Conservation (phyloP, 2,888 invertebrate species). For the Philaethria dido region DNA sequence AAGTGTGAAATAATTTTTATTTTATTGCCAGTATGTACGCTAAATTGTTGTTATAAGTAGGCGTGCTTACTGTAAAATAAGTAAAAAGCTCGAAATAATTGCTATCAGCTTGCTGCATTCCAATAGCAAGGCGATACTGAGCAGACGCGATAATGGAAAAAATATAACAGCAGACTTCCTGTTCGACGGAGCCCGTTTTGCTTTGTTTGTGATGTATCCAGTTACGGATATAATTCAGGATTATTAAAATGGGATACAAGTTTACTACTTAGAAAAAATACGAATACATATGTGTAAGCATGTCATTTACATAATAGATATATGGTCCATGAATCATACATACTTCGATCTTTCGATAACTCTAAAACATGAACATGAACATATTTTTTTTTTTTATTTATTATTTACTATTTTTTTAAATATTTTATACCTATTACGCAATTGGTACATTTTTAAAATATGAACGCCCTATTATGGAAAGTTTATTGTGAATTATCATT, state of each 20-base stretch:
- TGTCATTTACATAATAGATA: neutral
- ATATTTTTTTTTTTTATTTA: no score
- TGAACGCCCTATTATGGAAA: no score
- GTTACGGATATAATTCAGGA: conserved; percentile 13
- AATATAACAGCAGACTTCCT: conserved; percentile 35
- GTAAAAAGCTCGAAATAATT: conserved; percentile 8
- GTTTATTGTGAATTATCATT: no score
- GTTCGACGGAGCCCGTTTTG: conserved; percentile 20
- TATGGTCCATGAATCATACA: no score
- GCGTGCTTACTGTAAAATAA: conserved; percentile 12
- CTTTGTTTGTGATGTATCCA: conserved; percentile 25
- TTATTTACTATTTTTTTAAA: no score
- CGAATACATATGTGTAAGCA: neutral
- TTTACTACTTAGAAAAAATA: no score
- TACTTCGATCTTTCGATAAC: no score
- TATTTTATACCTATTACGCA: no score
- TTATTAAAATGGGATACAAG: neutral
- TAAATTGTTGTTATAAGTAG: neutral
- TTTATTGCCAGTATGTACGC: no score
- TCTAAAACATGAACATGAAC: no score
- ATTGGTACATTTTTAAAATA: no score
- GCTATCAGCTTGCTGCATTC: conserved; percentile 28
- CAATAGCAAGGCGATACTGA: conserved; percentile 30
- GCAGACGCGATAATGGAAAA: conserved; percentile 30
- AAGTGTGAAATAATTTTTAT: no score